Evolutionary conservation across 2,113 vertebrate genomes (phyloP).

Genomic region (Oenanthe melanoleuca): DNA sequence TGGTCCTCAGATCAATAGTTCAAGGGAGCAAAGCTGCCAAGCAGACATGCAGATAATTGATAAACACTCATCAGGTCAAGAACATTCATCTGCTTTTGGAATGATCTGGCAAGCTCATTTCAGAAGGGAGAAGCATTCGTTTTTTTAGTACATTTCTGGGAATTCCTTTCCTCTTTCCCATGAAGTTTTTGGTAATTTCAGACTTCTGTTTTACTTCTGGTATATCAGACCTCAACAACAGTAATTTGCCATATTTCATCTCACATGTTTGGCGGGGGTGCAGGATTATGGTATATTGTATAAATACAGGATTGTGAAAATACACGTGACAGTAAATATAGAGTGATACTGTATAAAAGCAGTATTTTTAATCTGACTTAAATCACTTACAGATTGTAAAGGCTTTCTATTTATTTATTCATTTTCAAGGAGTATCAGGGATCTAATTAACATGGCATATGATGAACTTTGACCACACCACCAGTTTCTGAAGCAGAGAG

Average conservation of each 20-base stretch:
- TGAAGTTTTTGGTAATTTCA: conserved; percentile 66
- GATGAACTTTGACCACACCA: not conserved
- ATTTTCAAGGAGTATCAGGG: not conserved
- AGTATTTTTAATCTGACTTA: not conserved
- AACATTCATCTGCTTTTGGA: conserved; percentile 43
- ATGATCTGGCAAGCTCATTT: conserved; percentile 18
- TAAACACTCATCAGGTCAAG: conserved; percentile 54
- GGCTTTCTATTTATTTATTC: not conserved
- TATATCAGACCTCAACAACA: conserved; percentile 61
- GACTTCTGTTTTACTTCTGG: conserved; percentile 65
- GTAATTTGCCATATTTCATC: conserved; percentile 59
- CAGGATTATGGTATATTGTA: conserved; percentile 47
- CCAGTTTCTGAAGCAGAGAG: not conserved
- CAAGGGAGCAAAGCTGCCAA: not conserved
- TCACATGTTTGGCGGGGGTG: conserved; percentile 45
- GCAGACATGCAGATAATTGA: conserved; percentile 22
- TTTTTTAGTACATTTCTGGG: conserved; percentile 49
- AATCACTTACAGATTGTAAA: conserved; percentile 25
- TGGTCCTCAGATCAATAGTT: not conserved
- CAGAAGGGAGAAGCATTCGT: not conserved
- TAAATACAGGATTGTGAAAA: conserved; percentile 26
- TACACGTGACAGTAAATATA: conserved; percentile 11
- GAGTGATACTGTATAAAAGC: conserved; percentile 27
- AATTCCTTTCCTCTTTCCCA: conserved; percentile 51
- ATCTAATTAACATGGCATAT: not conserved